Evolutionary conservation across 2,113 vertebrate species (phyloP).

Genomic region (Motacilla alba): DNA sequence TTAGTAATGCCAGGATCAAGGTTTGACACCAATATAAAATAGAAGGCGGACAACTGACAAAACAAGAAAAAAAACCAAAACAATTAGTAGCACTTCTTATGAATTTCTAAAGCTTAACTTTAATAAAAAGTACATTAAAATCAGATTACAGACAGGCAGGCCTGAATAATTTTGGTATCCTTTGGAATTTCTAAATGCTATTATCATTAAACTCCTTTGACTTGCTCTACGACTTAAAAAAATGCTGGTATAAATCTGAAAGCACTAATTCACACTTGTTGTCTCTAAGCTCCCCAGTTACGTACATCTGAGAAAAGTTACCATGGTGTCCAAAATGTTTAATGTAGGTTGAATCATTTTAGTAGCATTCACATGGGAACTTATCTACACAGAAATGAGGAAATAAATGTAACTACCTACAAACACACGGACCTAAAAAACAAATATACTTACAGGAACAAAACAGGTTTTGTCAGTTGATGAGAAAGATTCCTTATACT

Average conservation of each 20-base stretch:
- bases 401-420: not conserved
- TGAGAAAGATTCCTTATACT: not conserved
- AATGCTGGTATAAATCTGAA: not conserved
- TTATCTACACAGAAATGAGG: not conserved
- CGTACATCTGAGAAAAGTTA: not conserved
- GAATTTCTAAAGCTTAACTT: not conserved
- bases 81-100: not conserved
- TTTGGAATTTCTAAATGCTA: not conserved
- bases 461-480: not conserved
- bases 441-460: not conserved
- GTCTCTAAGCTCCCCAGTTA: not conserved
- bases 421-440: not conserved
- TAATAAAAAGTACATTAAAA: not conserved
- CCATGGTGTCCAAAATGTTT: not conserved
- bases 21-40: not conserved
- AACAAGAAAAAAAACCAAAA: not conserved
- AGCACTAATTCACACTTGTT: not conserved
- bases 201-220: not conserved
- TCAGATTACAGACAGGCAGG: not conserved
- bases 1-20: not conserved
- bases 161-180: not conserved
- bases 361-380: not conserved
- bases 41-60: not conserved
- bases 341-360: not conserved
- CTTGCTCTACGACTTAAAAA: not conserved